Conservation (phyloP, 2,113 vertebrate genomes). For the Tachysurus vachellii region DNA sequence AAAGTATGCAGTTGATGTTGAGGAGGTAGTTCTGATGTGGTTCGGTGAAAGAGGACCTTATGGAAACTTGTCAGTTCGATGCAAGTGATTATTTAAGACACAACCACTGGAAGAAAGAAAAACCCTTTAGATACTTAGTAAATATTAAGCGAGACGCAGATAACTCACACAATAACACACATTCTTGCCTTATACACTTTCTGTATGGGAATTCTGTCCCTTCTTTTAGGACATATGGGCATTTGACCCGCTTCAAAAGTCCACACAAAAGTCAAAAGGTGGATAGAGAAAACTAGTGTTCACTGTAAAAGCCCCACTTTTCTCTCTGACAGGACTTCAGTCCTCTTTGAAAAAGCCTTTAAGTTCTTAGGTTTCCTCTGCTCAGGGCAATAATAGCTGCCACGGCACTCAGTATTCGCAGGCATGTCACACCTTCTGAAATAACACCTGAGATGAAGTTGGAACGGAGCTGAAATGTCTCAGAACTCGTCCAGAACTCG, state of each 20-base stretch:
- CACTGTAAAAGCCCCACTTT: constrained; percentile 9
- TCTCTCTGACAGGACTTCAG: constrained; percentile 14
- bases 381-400: not conserved
- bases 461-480: not conserved
- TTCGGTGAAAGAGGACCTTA: not conserved
- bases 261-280: not conserved
- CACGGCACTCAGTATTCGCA: constrained; percentile 24
- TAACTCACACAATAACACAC: not conserved
- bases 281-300: not conserved
- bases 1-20: not conserved
- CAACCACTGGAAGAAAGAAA: not conserved
- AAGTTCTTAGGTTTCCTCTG: constrained; percentile 36
- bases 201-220: not conserved
- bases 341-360: constrained; percentile 33
- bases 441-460: constrained; percentile 29
- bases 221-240: not conserved
- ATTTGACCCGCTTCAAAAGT: constrained; percentile 1
- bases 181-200: not conserved
- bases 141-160: not conserved
- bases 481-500: constrained; percentile 2
- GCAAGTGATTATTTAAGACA: not conserved
- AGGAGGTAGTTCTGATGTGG: not conserved
- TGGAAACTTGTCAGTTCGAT: not conserved
- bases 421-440: constrained; percentile 34
- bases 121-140: not conserved